Conservation (phyloP, 2,797 vertebrate genomes). For the Notoglanidium macrostoma region DNA sequence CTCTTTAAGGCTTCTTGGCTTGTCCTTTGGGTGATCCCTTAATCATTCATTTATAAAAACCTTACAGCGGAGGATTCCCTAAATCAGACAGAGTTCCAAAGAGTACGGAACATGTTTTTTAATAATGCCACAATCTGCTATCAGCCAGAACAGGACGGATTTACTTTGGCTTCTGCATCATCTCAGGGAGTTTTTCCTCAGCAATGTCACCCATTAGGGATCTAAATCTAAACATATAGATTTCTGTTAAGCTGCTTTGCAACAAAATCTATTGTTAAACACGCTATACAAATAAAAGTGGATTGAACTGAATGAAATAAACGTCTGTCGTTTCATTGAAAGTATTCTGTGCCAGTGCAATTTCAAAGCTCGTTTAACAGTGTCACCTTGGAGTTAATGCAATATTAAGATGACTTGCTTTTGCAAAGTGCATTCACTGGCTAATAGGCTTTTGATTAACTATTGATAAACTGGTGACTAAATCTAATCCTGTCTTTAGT, state of each 20-base stretch:
- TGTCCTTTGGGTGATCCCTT: neutral
- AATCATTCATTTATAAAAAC: neutral
- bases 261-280: neutral
- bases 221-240: neutral
- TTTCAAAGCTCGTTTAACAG: slow-evolving; percentile 19
- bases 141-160: neutral
- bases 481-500: slow-evolving; percentile 11
- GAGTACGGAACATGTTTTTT: neutral
- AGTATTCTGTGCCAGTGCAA: neutral
- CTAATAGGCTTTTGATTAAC: slow-evolving; percentile 22
- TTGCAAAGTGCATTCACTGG: slow-evolving; percentile 7
- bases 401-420: neutral
- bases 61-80: neutral
- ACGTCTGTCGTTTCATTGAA: slow-evolving; percentile 21
- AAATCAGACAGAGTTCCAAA: neutral
- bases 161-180: neutral
- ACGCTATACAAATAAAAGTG: neutral
- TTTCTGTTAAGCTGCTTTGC: neutral
- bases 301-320: neutral
- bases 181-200: no score
- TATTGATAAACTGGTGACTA: neutral
- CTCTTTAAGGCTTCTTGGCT: neutral
- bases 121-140: neutral
- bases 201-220: neutral
- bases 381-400: slow-evolving; percentile 46